phyloP scores from a whole-genome alignment of 1,140 invertebrate species.

The Euura saliciscinereae region DNA sequence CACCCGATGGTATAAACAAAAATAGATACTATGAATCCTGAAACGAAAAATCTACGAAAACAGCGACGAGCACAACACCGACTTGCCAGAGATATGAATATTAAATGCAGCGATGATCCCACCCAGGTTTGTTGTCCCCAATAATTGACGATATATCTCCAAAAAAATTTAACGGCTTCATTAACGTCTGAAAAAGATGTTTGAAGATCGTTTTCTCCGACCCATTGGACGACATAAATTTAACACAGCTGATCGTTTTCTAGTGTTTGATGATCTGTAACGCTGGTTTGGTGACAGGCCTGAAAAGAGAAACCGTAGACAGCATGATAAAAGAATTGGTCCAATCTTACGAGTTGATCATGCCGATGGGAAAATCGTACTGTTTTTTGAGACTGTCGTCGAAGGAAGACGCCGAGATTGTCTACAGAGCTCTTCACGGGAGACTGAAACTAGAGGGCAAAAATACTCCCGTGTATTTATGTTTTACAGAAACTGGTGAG shows the following conservation, averaged over 20 bases:
- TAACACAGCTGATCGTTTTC: slow-evolving; percentile 22
- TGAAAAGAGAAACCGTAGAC: slow-evolving; percentile 68
- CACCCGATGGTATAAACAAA: too few species aligned
- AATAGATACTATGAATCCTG: neutral
- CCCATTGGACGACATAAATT: slow-evolving; percentile 15
- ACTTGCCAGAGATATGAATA: slow-evolving; percentile 54
- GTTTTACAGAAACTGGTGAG: slow-evolving; percentile 65
- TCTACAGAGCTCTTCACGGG: slow-evolving; percentile 64
- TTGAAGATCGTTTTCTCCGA: slow-evolving; percentile 14
- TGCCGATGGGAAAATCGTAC: slow-evolving; percentile 77
- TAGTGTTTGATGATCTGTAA: slow-evolving; percentile 73
- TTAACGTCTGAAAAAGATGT: slow-evolving; percentile 14
- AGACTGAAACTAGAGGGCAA: slow-evolving; percentile 59
- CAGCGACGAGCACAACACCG: slow-evolving; percentile 56
- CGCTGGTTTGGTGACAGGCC: slow-evolving; percentile 75
- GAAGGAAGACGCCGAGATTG: slow-evolving; percentile 55
- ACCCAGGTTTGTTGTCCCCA: slow-evolving; percentile 48
- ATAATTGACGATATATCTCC: slow-evolving; percentile 18
- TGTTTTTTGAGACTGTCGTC: slow-evolving; percentile 70
- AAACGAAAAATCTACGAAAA: slow-evolving; percentile 51
- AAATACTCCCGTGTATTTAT: slow-evolving; percentile 67
- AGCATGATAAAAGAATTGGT: slow-evolving; percentile 60
- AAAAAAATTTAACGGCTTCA: slow-evolving; percentile 4
- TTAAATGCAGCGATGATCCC: slow-evolving; percentile 46
- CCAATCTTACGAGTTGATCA: slow-evolving; percentile 60